phyloP scores from a whole-genome alignment of 92 coral and sea anemone species.

The Bergia sp. region DNA sequence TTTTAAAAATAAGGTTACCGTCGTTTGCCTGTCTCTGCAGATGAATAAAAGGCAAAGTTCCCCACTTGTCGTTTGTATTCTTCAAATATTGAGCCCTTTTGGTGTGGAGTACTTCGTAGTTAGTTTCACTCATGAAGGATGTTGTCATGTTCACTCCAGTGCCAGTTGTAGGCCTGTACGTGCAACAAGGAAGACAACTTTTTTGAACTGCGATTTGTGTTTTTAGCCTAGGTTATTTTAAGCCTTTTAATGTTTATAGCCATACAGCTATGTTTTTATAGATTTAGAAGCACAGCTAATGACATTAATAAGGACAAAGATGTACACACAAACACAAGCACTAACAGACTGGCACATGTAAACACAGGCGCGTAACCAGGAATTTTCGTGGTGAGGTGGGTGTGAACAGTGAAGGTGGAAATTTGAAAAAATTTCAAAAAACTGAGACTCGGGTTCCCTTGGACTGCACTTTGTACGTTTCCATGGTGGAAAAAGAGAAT shows the following conservation, averaged over 20 bases:
- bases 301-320: not conserved
- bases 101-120: slow-evolving; percentile 1
- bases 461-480: too few relatives aligned
- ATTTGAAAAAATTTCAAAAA: too few relatives aligned
- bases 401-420: too few relatives aligned
- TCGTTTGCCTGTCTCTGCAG: slow-evolving; percentile 4
- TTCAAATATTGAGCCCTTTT: not conserved
- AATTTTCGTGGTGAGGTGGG: too few relatives aligned
- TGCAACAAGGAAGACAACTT: not conserved
- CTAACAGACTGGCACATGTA: too few relatives aligned
- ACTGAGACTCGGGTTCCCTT: too few relatives aligned
- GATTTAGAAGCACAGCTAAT: too few relatives aligned
- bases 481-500: too few relatives aligned
- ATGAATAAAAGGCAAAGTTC: not conserved
- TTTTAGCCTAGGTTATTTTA: too few relatives aligned
- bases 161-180: slow-evolving; percentile 1
- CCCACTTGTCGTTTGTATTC: not conserved
- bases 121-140: not conserved
- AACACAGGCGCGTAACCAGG: too few relatives aligned
- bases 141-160: slow-evolving; percentile 17
- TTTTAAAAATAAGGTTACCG: not conserved
- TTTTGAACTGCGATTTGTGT: too few relatives aligned
- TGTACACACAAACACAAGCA: not conserved
- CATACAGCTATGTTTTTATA: not conserved
- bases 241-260: not conserved